Evolutionary conservation across 1,140 invertebrate species (phyloP).

Genomic region (Drosophila baimaii): DNA sequence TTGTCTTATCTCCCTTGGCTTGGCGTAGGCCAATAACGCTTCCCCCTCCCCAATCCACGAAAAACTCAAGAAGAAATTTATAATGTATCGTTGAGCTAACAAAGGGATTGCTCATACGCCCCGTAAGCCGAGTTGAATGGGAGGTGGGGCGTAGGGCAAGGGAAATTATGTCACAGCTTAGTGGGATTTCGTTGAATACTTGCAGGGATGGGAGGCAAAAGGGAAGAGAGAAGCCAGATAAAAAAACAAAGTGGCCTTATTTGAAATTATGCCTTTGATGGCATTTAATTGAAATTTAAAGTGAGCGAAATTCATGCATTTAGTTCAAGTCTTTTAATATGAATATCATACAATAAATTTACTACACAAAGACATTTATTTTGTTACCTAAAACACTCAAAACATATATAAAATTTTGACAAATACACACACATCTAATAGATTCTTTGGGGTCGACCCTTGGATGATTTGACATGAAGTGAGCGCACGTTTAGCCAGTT

Average conservation of each 20-base stretch:
- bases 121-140: slow-evolving; percentile 32
- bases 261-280: neutral
- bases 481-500: slow-evolving; percentile 24
- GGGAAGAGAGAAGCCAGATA: neutral
- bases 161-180: slow-evolving; percentile 72
- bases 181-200: slow-evolving; percentile 5
- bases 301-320: too few relatives aligned
- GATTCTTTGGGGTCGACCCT: slow-evolving; percentile 3
- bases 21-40: slow-evolving; percentile 8
- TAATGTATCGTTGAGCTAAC: slow-evolving; percentile 53
- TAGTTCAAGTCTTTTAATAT: neutral
- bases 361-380: neutral
- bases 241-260: neutral
- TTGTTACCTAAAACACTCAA: too few relatives aligned
- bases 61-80: slow-evolving; percentile 59
- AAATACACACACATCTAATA: neutral
- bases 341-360: neutral
- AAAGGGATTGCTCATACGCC: slow-evolving; percentile 55
- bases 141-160: slow-evolving; percentile 5
- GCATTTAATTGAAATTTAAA: neutral
- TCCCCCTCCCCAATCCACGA: neutral
- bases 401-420: too few relatives aligned
- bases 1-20: slow-evolving; percentile 46
- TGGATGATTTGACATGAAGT: slow-evolving; percentile 12
- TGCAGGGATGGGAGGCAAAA: neutral